A percentile compares a stretch with the other conserved stretches of the same genome.
These are phyloP conservation scores for Phyllostomus discolor DNA, from an alignment of 2,113 vertebrate species.

Conservation along the genomic window DNA sequence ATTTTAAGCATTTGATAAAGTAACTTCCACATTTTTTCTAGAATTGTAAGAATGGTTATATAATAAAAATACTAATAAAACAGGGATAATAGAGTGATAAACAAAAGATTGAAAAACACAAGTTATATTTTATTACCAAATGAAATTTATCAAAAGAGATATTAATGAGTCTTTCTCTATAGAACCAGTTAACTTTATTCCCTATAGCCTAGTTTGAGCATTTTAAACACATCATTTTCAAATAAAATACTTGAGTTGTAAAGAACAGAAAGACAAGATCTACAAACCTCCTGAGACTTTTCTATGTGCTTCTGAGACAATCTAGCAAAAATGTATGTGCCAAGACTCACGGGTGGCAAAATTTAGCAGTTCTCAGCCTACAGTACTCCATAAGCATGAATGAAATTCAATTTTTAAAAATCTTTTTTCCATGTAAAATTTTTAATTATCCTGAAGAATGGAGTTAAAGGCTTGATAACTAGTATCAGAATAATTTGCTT, in stretches of 20 bases:
- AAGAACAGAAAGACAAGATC: neutral
- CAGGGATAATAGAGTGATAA: neutral
- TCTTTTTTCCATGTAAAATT: neutral
- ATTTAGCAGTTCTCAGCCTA: neutral
- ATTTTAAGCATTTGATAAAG: neutral
- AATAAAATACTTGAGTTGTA: neutral
- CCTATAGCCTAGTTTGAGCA: neutral
- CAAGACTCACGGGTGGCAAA: neutral
- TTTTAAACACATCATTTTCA: neutral
- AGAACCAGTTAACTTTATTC: neutral
- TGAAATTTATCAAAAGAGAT: neutral
- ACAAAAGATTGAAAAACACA: neutral
- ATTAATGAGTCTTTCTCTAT: neutral
- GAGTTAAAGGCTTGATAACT: constrained; percentile 13
- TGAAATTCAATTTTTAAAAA: neutral
- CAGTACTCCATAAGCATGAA: neutral
- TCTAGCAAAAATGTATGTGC: neutral
- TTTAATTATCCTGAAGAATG: neutral
- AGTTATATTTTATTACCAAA: neutral
- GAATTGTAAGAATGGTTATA: neutral
- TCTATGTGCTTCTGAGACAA: neutral
- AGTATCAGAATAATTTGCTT: neutral
- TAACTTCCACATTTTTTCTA: neutral
- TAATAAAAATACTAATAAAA: neutral
- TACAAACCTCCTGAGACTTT: neutral